Percentiles rank a stretch among this genome's conserved stretches.
phyloP scores from a whole-genome alignment of 2,113 vertebrate species.

The Clarias magur region DNA sequence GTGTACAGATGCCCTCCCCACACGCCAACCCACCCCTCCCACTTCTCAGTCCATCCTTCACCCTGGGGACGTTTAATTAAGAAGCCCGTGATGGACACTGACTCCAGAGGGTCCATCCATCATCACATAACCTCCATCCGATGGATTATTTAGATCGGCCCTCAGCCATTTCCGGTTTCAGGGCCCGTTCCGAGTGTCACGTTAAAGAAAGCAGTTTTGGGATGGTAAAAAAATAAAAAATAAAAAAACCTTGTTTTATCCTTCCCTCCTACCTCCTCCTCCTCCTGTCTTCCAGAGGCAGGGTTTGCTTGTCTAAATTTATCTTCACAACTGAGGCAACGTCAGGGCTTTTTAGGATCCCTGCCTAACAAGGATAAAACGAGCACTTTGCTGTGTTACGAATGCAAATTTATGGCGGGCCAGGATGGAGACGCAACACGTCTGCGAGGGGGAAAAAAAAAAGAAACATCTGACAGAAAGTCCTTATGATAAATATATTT shows the following conservation, averaged over 20 bases:
- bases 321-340: conserved; percentile 39
- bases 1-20: conserved; percentile 45
- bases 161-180: conserved; percentile 47
- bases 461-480: conserved; percentile 58
- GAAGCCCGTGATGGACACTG: conserved; percentile 52
- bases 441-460: conserved; percentile 34
- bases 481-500: conserved; percentile 32
- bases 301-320: conserved; percentile 43
- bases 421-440: conserved; percentile 18
- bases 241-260: not conserved
- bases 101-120: conserved; percentile 36
- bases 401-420: conserved; percentile 40
- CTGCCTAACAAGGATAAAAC: conserved; percentile 45
- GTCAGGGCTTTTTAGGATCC: conserved; percentile 43
- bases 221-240: not conserved
- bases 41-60: not conserved
- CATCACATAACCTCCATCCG: conserved; percentile 40
- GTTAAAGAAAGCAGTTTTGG: conserved; percentile 46
- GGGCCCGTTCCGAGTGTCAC: conserved; percentile 54
- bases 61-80: conserved; percentile 49
- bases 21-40: not conserved
- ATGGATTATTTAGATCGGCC: conserved; percentile 52
- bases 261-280: not conserved
- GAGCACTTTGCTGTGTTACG: conserved; percentile 11
- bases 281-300: conserved; percentile 32